Percentiles rank a stretch among this genome's conserved stretches.
Conservation (phyloP, 2,113 vertebrate genomes). For the Tragelaphus strepsiceros region DNA sequence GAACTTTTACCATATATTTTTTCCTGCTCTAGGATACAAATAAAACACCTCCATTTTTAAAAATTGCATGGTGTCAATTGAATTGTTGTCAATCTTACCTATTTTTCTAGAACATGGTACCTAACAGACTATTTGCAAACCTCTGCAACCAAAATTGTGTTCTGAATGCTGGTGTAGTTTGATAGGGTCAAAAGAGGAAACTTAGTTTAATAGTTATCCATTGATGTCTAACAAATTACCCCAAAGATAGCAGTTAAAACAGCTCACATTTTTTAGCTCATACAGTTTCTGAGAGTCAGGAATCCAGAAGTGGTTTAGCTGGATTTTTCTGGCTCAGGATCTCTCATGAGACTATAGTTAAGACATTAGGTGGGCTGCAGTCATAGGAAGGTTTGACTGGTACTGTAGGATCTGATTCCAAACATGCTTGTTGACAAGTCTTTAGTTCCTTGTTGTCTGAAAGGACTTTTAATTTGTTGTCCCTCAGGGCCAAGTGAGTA, state of each 20-base stretch:
- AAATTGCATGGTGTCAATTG: neutral
- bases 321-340: neutral
- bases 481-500: neutral
- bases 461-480: neutral
- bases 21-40: neutral
- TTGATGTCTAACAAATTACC: neutral
- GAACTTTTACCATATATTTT: neutral
- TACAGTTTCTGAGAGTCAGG: neutral
- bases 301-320: neutral
- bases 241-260: neutral
- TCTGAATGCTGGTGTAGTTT: neutral
- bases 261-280: neutral
- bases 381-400: neutral
- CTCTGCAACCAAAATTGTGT: neutral
- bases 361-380: neutral
- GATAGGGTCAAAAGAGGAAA: neutral
- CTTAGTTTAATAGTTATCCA: too few species aligned
- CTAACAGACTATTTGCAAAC: neutral
- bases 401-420: neutral
- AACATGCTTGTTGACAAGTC: neutral
- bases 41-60: neutral
- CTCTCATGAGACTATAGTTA: neutral
- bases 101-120: neutral
- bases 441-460: neutral
- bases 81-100: neutral